Conservation (phyloP, 2,888 invertebrate genomes). For the Oscheius sp. region DNA sequence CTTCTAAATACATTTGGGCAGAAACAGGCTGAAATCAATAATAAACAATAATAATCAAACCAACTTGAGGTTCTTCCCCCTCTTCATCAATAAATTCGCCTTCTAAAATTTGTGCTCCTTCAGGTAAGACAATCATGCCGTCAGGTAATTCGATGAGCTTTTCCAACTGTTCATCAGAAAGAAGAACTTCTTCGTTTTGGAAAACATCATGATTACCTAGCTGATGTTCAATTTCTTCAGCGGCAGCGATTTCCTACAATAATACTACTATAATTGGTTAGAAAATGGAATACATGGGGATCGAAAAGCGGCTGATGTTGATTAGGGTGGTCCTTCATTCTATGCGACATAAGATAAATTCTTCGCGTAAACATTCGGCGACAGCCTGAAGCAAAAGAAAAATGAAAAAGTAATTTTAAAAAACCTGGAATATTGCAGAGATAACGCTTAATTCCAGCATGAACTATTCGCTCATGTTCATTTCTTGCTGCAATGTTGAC, state of each 20-base stretch:
- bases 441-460: constrained; percentile 51
- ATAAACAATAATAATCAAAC: too few species aligned
- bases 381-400: constrained; percentile 24
- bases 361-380: constrained; percentile 35
- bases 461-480: constrained; percentile 60
- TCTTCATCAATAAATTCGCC: constrained; percentile 14
- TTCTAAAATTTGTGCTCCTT: constrained; percentile 2
- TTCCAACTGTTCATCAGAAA: neutral
- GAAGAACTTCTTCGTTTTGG: neutral
- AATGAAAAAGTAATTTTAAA: too few species aligned
- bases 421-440: constrained; percentile 32
- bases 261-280: too few species aligned
- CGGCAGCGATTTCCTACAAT: constrained; percentile 3
- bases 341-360: constrained; percentile 36
- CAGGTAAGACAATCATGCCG: neutral
- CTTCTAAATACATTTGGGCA: too few species aligned
- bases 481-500: constrained; percentile 48
- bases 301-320: constrained; percentile 28
- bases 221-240: constrained; percentile 16
- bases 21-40: too few species aligned
- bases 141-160: constrained; percentile 8
- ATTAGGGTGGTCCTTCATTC: constrained; percentile 28
- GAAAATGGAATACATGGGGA: constrained; percentile 25
- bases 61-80: too few species aligned
- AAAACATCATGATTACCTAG: neutral